These are phyloP conservation scores for Menidia menidia DNA, from an alignment of 2,797 vertebrate species.

Conservation along the genomic window DNA sequence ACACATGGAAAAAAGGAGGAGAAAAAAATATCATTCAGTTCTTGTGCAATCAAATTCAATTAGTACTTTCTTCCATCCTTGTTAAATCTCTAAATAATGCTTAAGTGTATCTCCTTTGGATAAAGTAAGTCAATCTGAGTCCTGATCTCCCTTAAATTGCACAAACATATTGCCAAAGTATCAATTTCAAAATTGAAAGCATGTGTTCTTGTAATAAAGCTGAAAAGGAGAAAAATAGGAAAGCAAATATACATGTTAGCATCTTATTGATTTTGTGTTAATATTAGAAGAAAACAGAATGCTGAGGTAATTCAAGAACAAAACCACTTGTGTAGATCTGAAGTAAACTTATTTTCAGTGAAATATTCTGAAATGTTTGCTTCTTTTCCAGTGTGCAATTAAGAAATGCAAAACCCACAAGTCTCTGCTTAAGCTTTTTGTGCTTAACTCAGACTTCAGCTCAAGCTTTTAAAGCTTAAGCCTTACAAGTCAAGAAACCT, in stretches of 20 bases:
- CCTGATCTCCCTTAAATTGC: not conserved
- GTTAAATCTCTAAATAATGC: not conserved
- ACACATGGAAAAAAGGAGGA: not conserved
- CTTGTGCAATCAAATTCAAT: not conserved
- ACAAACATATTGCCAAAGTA: too few species aligned
- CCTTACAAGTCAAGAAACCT: not conserved
- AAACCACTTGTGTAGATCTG: slow-evolving; percentile 2
- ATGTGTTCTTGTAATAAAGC: too few species aligned
- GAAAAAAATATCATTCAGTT: not conserved
- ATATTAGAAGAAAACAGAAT: not conserved
- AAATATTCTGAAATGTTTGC: too few species aligned
- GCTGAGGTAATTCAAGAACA: not conserved
- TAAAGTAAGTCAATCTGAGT: not conserved
- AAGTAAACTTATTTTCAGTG: not conserved
- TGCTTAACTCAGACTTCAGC: too few species aligned
- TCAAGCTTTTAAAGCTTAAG: not conserved
- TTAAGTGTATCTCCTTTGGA: not conserved
- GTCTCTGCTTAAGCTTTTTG: not conserved
- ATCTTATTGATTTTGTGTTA: not conserved
- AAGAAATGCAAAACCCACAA: not conserved
- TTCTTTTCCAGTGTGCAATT: too few species aligned
- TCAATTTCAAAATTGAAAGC: too few species aligned
- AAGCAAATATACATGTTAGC: not conserved
- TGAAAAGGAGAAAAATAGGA: too few species aligned
- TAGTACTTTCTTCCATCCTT: too few species aligned